phyloP scores from a whole-genome alignment of 2,888 invertebrate species.

The Rapana venosa region DNA sequence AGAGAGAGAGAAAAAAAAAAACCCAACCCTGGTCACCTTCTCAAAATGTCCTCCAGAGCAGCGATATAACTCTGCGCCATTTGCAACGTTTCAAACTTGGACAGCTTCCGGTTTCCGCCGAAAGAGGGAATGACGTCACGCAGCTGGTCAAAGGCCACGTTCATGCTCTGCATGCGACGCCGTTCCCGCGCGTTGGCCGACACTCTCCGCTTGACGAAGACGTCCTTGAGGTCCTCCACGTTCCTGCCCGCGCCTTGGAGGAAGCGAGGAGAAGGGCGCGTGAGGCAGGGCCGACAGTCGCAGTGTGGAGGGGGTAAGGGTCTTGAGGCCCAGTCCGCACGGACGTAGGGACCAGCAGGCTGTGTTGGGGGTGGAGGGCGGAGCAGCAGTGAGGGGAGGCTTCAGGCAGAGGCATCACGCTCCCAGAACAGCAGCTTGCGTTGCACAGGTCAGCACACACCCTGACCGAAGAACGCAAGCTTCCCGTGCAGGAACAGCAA shows the following conservation, averaged over 20 bases:
- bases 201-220: slow-evolving; percentile 36
- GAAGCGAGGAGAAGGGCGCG: not conserved
- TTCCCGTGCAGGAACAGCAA: not conserved
- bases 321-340: not conserved
- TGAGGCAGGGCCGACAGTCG: slow-evolving; percentile 23
- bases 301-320: not conserved
- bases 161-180: slow-evolving; percentile 94
- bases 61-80: slow-evolving; percentile 98
- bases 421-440: not conserved
- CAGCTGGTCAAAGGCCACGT: slow-evolving; percentile 94
- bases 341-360: not conserved
- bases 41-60: slow-evolving; percentile 90
- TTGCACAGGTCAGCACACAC: not conserved
- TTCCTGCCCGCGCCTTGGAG: not conserved
- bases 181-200: slow-evolving; percentile 93
- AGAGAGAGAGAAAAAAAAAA: too few relatives aligned
- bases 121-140: slow-evolving; percentile 93
- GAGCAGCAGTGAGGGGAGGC: not conserved
- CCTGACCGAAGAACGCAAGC: not conserved
- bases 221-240: slow-evolving; percentile 31
- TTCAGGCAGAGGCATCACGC: not conserved
- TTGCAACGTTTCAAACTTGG: slow-evolving; percentile 96
- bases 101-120: slow-evolving; percentile 93
- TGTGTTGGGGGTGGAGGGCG: not conserved
- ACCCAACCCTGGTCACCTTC: slow-evolving; percentile 38